Evolutionary conservation across 2,113 vertebrate genomes (phyloP), one percentile per base, ranked within the genome.

Genomic region (Pelecanus crispus): DNA sequence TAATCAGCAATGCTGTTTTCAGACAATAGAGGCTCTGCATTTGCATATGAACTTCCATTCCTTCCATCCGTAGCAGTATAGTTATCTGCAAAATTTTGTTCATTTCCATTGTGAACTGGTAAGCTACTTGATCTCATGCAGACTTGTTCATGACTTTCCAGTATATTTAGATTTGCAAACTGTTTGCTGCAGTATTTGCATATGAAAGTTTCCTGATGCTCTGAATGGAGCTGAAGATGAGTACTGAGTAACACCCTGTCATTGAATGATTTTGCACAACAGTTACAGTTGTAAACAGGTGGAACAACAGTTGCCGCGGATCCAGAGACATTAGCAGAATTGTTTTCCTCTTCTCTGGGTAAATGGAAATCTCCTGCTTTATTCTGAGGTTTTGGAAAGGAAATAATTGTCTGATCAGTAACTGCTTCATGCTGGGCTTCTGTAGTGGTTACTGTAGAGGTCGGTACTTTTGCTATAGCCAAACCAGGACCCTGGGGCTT

Each of bases 121-220:
- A 97, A 36, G 44, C 74, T 97, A 71, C 81, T 91, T 8, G 98
- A 81, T 80, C 97, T 94, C 95, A 95, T n/a, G 65, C 99, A 99
- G 81, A 98, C 96, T 86, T 99, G 98, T 70, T 99, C 99, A 0
- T 99, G 99, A 92, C 99, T 98, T 71, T 99, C 99, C 86, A 99
- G 91, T 15, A 99, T 97, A 96, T 99, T 99, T 29, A 97, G 94
- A 91, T 98, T 99, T 96, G 99, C 99, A 95, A 99, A 99, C 56
- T 99, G 98, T 86, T 98, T 99, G 96, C 97, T 98, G 96, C 99
- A 99, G 87, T 99, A 98, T 94, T 99, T 99, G 97, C 99, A 99
- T 88, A 98, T 97, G 45, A 99, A 97, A 59, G 98, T 96, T 98
- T 99, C 97, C 94, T 98, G 99, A 72, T 97, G 97, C 18, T 98